A percentile compares a stretch with the other conserved stretches of the same genome.
Evolutionary conservation across 2,797 vertebrate species (phyloP).

Genomic region (Tauraco hartlaubi): DNA sequence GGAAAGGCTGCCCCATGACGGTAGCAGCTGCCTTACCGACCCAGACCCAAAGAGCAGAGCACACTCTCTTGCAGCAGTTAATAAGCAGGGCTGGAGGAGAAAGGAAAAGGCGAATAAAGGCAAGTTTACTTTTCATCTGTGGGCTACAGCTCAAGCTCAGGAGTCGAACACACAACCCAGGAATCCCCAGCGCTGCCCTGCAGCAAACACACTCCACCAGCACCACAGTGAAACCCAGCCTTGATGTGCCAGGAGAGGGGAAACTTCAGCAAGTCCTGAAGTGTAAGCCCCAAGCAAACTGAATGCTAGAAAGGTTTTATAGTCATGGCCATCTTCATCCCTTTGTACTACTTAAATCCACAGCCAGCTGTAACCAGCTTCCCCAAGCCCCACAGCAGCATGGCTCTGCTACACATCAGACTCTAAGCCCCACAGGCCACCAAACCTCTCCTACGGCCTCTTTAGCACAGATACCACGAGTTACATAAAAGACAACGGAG

Average conservation of each 20-base stretch:
- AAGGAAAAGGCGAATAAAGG: neutral
- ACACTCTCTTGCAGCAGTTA: neutral
- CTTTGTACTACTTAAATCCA: neutral
- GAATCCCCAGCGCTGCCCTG: neutral
- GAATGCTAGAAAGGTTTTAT: neutral
- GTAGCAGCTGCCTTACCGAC: neutral
- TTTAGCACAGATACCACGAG: neutral
- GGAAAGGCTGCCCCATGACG: neutral
- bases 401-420: fast-evolving
- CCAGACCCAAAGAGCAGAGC: neutral
- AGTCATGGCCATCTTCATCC: neutral
- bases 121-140: neutral
- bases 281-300: neutral
- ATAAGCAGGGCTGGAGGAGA: neutral
- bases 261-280: neutral
- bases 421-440: neutral
- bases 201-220: neutral
- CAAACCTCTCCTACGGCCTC: neutral
- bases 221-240: neutral
- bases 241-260: neutral
- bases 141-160: neutral
- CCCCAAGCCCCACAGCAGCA: neutral
- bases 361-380: neutral
- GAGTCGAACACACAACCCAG: neutral
- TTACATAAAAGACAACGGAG: neutral